phyloP scores from a whole-genome alignment of 2,113 vertebrate species.

The Calidris pugnax region DNA sequence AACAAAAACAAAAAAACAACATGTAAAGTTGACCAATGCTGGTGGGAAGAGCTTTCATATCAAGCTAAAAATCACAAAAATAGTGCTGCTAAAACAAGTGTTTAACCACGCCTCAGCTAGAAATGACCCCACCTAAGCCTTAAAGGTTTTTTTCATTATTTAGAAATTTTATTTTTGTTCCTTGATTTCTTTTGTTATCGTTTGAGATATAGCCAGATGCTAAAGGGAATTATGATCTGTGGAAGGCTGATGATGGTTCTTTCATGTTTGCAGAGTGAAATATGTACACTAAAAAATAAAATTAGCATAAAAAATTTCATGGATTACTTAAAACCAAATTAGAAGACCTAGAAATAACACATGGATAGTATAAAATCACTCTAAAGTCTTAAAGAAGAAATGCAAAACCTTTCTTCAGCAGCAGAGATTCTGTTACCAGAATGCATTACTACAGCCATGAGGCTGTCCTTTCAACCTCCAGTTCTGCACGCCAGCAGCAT shows the following conservation, averaged over 20 bases:
- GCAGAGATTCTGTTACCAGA: neutral
- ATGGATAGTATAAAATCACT: neutral
- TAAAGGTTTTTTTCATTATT: neutral
- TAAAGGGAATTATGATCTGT: neutral
- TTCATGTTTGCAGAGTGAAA: neutral
- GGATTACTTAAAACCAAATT: neutral
- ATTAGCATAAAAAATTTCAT: neutral
- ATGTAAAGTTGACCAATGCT: rapidly evolving
- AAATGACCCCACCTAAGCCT: neutral
- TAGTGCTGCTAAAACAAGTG: neutral
- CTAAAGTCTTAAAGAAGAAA: neutral
- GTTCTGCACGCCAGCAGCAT: neutral
- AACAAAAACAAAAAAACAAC: neutral
- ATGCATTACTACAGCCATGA: neutral
- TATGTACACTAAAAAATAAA: neutral
- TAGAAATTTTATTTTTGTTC: neutral
- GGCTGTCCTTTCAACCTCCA: neutral
- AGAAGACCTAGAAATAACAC: neutral
- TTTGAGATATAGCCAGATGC: neutral
- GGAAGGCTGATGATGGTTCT: neutral
- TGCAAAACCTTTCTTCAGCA: neutral
- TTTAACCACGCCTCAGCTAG: neutral
- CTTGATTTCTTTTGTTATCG: neutral
- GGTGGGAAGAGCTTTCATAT: neutral
- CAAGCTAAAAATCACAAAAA: neutral